phyloP scores from a whole-genome alignment of 2,797 vertebrate species.

The Acipenser oxyrinchus region DNA sequence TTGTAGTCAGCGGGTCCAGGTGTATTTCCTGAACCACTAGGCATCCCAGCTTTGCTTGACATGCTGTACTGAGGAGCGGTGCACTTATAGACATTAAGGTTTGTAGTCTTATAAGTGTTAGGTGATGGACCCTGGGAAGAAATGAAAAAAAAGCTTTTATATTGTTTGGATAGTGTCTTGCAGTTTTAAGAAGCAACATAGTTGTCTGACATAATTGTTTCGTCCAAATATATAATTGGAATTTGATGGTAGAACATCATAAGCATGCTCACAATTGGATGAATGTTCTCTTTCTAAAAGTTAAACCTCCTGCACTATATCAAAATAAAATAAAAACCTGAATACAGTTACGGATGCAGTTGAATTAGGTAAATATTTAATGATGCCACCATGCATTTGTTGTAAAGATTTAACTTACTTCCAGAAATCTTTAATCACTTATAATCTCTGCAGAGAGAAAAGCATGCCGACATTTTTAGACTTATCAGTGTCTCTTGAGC shows the following conservation, averaged over 20 bases:
- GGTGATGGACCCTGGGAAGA: constrained; percentile 41
- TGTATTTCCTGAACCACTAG: constrained; percentile 3
- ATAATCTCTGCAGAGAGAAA: too few relatives aligned
- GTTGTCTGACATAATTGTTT: too few relatives aligned
- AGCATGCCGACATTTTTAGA: too few relatives aligned
- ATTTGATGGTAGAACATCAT: too few relatives aligned
- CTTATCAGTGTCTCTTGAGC: too few relatives aligned
- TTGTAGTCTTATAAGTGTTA: constrained; percentile 37
- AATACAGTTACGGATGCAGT: constrained; percentile 31
- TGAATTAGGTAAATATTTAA: constrained; percentile 4
- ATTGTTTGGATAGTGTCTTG: too few relatives aligned
- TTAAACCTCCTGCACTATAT: too few relatives aligned
- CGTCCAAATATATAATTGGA: too few relatives aligned
- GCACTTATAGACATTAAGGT: constrained; percentile 34
- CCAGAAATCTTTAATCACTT: too few relatives aligned
- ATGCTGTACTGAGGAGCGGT: constrained; percentile 45
- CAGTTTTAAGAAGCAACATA: too few relatives aligned
- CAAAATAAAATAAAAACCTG: constrained; percentile 28
- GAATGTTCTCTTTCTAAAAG: background rate
- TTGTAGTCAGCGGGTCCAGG: constrained; percentile 44
- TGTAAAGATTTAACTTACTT: too few relatives aligned
- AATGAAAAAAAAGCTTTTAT: background rate
- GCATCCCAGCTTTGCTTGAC: constrained; percentile 12
- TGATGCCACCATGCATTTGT: too few relatives aligned
- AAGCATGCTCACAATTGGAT: background rate